phyloP scores from a whole-genome alignment of 1,140 invertebrate genomes.

The Pseudomyrmex flavicornis region DNA sequence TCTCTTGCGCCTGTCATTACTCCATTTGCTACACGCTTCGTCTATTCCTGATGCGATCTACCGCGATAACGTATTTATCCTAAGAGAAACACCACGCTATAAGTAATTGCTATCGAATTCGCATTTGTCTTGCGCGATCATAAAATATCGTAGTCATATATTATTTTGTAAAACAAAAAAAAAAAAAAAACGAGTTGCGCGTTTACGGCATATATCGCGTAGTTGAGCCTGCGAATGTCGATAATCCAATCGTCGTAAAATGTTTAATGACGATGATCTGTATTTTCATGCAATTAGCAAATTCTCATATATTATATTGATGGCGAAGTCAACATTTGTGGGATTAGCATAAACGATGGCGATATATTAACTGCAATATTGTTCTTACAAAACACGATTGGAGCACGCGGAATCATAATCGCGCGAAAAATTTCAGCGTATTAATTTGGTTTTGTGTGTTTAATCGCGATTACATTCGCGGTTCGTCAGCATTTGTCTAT shows the following conservation, averaged over 20 bases:
- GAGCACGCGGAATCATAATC: background rate
- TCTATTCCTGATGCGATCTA: background rate
- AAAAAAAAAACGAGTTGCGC: too few relatives aligned
- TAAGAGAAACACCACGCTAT: background rate
- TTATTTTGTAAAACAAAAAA: too few relatives aligned
- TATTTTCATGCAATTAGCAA: conserved; percentile 15
- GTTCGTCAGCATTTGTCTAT: conserved; percentile 14
- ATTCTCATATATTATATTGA: conserved; percentile 6
- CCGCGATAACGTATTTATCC: background rate
- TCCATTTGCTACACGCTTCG: conserved; percentile 7
- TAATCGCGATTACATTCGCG: background rate
- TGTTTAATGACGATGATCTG: background rate
- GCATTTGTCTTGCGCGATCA: background rate
- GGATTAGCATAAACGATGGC: conserved; percentile 21
- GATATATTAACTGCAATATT: conserved; percentile 35
- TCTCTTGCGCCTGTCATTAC: conserved; percentile 15
- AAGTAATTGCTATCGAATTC: background rate
- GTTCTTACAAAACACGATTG: conserved; percentile 19
- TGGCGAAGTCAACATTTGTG: conserved; percentile 28
- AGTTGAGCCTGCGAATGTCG: background rate
- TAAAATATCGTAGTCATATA: background rate
- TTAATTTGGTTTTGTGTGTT: conserved; percentile 5
- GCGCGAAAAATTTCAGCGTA: background rate
- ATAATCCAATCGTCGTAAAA: background rate
- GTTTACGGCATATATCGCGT: background rate